Evolutionary conservation across 2,888 invertebrate genomes (phyloP).

Genomic region (Rhaphigaster nebulosa): DNA sequence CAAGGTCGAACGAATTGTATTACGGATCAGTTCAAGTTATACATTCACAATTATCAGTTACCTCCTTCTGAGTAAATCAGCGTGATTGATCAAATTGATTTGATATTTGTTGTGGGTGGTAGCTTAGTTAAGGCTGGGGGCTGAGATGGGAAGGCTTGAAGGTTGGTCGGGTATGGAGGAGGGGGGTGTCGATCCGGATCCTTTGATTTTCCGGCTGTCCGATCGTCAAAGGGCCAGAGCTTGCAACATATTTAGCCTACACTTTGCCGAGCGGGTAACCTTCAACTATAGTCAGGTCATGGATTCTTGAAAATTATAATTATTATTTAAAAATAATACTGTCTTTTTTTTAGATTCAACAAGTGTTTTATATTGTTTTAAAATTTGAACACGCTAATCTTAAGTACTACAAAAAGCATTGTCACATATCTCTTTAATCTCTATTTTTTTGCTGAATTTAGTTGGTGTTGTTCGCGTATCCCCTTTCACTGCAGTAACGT

Average conservation of each 20-base stretch:
- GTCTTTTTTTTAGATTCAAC: too few species aligned
- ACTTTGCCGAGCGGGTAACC: neutral
- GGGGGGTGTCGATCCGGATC: conserved; percentile 35
- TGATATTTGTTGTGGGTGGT: neutral
- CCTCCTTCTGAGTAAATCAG: too few species aligned
- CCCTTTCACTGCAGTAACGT: too few species aligned
- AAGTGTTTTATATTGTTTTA: too few species aligned
- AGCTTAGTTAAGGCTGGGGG: neutral
- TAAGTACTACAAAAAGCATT: too few species aligned
- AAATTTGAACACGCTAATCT: too few species aligned
- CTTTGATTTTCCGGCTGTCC: conserved; percentile 36
- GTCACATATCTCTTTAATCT: too few species aligned
- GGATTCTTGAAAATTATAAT: neutral
- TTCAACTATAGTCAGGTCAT: conserved; percentile 2
- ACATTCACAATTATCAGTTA: too few species aligned
- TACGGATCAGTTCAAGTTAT: too few species aligned
- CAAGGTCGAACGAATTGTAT: too few species aligned
- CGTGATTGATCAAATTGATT: neutral
- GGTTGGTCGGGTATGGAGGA: neutral
- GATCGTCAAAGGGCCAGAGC: neutral
- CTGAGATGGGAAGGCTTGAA: neutral
- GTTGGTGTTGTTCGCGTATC: too few species aligned
- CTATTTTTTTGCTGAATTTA: too few species aligned
- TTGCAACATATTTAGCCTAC: conserved; percentile 43
- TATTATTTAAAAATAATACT: neutral